phyloP scores from a whole-genome alignment of 2,797 vertebrate species.

The Platyrinchus mystaceus region DNA sequence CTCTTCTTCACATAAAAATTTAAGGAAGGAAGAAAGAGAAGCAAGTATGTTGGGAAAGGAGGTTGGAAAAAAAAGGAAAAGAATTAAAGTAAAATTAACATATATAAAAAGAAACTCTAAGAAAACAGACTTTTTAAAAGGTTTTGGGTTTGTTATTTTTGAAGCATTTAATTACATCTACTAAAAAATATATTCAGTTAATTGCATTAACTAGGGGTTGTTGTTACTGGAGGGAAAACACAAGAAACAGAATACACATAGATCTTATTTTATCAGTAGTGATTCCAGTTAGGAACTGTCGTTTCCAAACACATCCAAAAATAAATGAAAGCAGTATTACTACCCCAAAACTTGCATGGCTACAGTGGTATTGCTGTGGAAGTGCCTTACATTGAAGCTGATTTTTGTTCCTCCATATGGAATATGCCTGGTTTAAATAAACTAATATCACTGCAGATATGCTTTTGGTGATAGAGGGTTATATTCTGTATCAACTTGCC shows the following conservation, averaged over 20 bases:
- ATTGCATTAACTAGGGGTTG: background rate
- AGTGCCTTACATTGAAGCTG: background rate
- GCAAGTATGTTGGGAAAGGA: background rate
- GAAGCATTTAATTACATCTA: background rate
- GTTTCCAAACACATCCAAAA: background rate
- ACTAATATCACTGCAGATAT: background rate
- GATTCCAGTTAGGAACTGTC: background rate
- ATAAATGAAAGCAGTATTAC: background rate
- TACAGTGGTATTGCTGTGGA: background rate
- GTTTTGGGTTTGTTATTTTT: background rate
- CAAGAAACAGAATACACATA: background rate
- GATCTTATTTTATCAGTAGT: background rate
- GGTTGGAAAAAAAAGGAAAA: background rate
- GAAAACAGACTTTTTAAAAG: background rate
- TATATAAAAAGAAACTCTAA: background rate
- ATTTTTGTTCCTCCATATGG: background rate
- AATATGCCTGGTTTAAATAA: background rate
- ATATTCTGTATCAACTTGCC: background rate
- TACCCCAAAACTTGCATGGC: background rate
- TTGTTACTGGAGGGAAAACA: background rate
- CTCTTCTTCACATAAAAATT: background rate
- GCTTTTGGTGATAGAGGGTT: background rate
- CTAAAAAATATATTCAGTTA: background rate
- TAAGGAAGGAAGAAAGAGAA: background rate
- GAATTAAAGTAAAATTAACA: background rate